phyloP scores from a whole-genome alignment of 1,140 invertebrate genomes.

The Popillia japonica region DNA sequence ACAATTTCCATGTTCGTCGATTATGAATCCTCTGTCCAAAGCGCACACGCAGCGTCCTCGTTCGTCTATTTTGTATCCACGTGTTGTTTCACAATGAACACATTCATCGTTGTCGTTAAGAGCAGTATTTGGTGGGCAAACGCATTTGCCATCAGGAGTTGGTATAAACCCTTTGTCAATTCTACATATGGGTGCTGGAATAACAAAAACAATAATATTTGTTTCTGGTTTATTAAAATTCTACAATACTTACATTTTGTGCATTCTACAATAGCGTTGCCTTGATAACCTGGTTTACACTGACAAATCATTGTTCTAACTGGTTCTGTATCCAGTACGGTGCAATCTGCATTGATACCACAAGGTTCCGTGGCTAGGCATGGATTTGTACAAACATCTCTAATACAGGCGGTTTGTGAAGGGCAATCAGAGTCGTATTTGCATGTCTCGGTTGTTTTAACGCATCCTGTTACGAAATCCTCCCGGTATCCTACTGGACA shows the following conservation, averaged over 20 bases:
- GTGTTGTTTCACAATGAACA: slow-evolving; percentile 72
- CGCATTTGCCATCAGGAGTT: slow-evolving; percentile 74
- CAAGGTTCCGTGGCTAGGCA: slow-evolving; percentile 83
- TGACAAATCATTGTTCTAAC: slow-evolving; percentile 89
- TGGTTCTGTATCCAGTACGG: slow-evolving; percentile 80
- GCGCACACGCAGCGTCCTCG: slow-evolving; percentile 83
- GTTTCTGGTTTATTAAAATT: not conserved
- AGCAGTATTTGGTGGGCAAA: slow-evolving; percentile 78
- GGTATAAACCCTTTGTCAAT: slow-evolving; percentile 76
- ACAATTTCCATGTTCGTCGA: slow-evolving; percentile 80
- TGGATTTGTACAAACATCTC: slow-evolving; percentile 83
- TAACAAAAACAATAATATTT: slow-evolving; percentile 5
- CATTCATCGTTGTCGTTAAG: slow-evolving; percentile 81
- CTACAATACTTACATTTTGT: slow-evolving; percentile 68
- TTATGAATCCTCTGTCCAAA: slow-evolving; percentile 75
- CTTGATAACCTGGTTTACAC: slow-evolving; percentile 84
- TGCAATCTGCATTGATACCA: slow-evolving; percentile 81
- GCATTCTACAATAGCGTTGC: slow-evolving; percentile 81
- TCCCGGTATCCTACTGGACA: slow-evolving; percentile 81
- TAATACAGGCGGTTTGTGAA: slow-evolving; percentile 81
- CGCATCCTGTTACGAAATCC: slow-evolving; percentile 72
- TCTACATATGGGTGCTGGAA: slow-evolving; percentile 69
- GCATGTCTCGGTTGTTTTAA: slow-evolving; percentile 71
- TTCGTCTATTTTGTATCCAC: slow-evolving; percentile 78
- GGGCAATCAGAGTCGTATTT: slow-evolving; percentile 83